Percentiles rank a stretch among this genome's conserved stretches.
Conservation (phyloP, 1,140 invertebrate genomes). For the silkworm (Bombyx mori) region DNA sequence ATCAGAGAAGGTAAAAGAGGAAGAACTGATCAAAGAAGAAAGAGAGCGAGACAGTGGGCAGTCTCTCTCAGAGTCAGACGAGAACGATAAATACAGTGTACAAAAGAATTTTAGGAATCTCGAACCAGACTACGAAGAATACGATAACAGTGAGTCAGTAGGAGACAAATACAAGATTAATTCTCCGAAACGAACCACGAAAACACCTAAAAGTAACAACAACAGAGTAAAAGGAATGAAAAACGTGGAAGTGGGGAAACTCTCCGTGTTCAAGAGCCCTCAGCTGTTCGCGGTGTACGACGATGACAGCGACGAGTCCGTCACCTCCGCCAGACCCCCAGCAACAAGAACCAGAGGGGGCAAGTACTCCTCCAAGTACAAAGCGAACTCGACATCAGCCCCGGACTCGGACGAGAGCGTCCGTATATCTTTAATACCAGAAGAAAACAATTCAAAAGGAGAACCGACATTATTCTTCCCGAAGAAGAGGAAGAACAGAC, state of each 20-base stretch:
- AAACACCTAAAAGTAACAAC: constrained; percentile 1
- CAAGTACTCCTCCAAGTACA: constrained; percentile 30
- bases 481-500: constrained; percentile 35
- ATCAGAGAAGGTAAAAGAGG: constrained; percentile 51
- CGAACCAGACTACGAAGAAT: constrained; percentile 38
- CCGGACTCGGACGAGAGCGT: constrained; percentile 26
- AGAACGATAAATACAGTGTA: constrained; percentile 35
- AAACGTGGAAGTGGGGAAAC: constrained; percentile 25
- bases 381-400: constrained; percentile 5
- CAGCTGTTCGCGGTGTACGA: constrained; percentile 36
- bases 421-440: constrained; percentile 47
- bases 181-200: constrained; percentile 11
- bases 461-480: constrained; percentile 54
- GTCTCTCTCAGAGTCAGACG: constrained; percentile 6
- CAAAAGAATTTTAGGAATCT: constrained; percentile 26
- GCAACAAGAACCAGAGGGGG: not conserved
- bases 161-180: constrained; percentile 37
- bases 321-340: constrained; percentile 16
- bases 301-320: constrained; percentile 26
- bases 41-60: constrained; percentile 34
- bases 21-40: constrained; percentile 49
- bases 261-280: constrained; percentile 55
- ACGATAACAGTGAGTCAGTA: constrained; percentile 31
- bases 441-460: constrained; percentile 29
- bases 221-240: constrained; percentile 15